These are phyloP conservation scores for Philopedon plagiatum DNA, from an alignment of 2,888 invertebrate genomes.

Conservation along the genomic window DNA sequence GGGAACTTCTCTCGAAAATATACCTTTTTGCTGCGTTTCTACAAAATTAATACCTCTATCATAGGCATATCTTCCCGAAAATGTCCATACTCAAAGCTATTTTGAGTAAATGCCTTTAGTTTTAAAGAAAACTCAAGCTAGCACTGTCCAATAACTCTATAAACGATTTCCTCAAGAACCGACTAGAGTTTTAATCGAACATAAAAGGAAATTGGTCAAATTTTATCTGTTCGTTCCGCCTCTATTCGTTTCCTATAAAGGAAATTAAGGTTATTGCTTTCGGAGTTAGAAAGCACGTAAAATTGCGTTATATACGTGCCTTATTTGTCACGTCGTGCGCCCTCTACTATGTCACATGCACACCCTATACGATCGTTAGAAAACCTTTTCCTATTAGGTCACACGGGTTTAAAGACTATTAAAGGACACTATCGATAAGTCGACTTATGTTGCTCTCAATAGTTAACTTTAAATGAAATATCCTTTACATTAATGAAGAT, in stretches of 20 bases:
- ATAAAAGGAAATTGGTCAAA: conserved; percentile 11
- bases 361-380: conserved; percentile 4
- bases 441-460: too few species aligned
- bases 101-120: too few species aligned
- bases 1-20: too few species aligned
- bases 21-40: too few species aligned
- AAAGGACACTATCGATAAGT: background rate
- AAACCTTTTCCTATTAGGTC: conserved; percentile 15
- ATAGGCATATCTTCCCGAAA: too few species aligned
- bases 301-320: conserved; percentile 31
- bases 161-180: background rate
- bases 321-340: conserved; percentile 43
- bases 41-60: too few species aligned
- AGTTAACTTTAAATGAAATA: background rate
- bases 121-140: too few species aligned
- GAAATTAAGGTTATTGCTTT: conserved; percentile 42
- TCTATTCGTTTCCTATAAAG: conserved; percentile 18
- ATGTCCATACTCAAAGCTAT: too few species aligned
- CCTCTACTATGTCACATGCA: conserved; percentile 11
- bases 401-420: conserved; percentile 53
- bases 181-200: background rate
- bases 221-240: background rate
- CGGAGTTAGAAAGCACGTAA: conserved; percentile 42
- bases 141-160: background rate
- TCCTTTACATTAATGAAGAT: background rate